Conservation (phyloP, 1,140 invertebrate genomes). For the Thalassaphorura encarpata region DNA sequence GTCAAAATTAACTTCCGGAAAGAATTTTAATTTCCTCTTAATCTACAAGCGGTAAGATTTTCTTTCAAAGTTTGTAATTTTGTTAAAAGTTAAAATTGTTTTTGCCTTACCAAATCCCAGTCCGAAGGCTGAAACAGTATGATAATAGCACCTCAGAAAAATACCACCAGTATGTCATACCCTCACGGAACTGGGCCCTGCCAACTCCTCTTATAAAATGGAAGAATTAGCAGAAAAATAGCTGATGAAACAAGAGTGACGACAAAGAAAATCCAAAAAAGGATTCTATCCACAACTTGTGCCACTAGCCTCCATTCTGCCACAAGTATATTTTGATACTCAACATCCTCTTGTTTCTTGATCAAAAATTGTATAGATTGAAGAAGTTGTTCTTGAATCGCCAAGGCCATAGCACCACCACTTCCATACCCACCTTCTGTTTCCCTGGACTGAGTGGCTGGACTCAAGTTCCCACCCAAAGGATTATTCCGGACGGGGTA, state of each 20-base stretch:
- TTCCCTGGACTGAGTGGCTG: background rate
- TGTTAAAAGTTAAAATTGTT: too few species aligned
- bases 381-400: slow-evolving; percentile 16
- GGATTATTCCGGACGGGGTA: too few species aligned
- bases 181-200: slow-evolving; percentile 12
- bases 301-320: slow-evolving; percentile 48
- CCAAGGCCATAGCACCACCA: too few species aligned
- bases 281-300: slow-evolving; percentile 45
- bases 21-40: too few species aligned
- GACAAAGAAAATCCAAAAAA: slow-evolving; percentile 50
- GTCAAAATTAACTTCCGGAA: too few species aligned
- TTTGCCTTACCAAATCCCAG: too few species aligned
- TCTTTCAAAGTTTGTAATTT: too few species aligned
- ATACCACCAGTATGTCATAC: slow-evolving; percentile 5
- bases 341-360: slow-evolving; percentile 17
- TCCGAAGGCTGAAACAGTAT: too few species aligned
- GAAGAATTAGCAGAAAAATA: slow-evolving; percentile 43
- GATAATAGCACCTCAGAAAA: too few species aligned
- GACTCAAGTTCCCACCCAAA: too few species aligned
- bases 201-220: slow-evolving; percentile 37
- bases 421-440: too few species aligned
- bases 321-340: slow-evolving; percentile 35
- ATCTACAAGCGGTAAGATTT: too few species aligned
- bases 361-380: slow-evolving; percentile 11
- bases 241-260: slow-evolving; percentile 44